phyloP scores from a whole-genome alignment of 2,113 vertebrate species.

The Triplophysa siluroides region DNA sequence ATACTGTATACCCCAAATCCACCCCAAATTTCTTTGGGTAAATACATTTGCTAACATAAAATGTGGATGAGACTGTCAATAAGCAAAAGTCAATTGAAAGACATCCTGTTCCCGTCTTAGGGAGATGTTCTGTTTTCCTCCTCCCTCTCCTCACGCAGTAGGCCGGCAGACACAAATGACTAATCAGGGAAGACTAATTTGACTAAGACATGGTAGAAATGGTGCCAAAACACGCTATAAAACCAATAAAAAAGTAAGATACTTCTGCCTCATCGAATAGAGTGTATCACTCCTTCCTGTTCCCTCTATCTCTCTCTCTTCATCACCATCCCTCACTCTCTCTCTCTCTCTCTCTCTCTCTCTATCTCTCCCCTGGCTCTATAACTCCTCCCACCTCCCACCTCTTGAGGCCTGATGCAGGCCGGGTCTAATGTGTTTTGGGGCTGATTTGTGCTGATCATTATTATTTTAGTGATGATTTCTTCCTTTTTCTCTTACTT shows the following conservation, averaged over 20 bases:
- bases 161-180: constrained; percentile 65
- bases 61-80: no score
- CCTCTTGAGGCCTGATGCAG: constrained; percentile 12
- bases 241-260: constrained; percentile 69
- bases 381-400: constrained; percentile 1
- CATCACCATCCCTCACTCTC: neutral
- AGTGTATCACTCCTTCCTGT: constrained; percentile 32
- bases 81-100: no score
- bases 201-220: constrained; percentile 58
- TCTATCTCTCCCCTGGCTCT: constrained; percentile 10
- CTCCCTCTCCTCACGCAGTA: constrained; percentile 44
- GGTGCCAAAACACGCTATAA: constrained; percentile 68
- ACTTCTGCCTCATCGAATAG: constrained; percentile 68
- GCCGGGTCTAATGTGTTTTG: constrained; percentile 55
- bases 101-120: no score
- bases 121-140: neutral
- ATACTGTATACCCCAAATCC: no score
- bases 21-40: no score
- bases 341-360: constrained; percentile 1
- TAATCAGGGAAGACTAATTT: constrained; percentile 69
- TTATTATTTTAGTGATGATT: constrained; percentile 68
- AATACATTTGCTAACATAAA: no score
- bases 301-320: no score
- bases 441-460: constrained; percentile 58
- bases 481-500: constrained; percentile 22